phyloP scores from a whole-genome alignment of 2,888 invertebrate species.

The Acronicta aceris region DNA sequence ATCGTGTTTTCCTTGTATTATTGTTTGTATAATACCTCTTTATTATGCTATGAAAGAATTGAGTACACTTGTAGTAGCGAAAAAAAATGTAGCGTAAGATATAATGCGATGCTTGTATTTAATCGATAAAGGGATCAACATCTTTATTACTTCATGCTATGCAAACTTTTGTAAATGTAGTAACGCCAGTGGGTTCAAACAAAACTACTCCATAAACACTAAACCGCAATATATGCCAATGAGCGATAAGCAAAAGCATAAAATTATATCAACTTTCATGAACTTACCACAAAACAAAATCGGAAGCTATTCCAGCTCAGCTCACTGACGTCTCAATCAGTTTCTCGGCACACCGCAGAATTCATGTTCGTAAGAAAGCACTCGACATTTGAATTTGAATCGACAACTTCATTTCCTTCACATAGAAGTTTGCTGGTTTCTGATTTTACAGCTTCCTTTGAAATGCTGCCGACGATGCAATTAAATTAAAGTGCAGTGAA shows the following conservation, averaged over 20 bases:
- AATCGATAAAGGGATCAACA: conserved; percentile 17
- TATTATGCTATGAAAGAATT: conserved; percentile 32
- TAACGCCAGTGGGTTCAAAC: background rate
- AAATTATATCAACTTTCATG: conserved; percentile 8
- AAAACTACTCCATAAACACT: background rate
- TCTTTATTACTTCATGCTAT: conserved; percentile 10
- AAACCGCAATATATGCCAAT: conserved; percentile 12
- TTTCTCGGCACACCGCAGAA: conserved; percentile 34
- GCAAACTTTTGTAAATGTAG: too few relatives aligned
- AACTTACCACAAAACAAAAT: conserved; percentile 27
- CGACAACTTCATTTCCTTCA: conserved; percentile 3
- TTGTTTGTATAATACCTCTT: conserved; percentile 46
- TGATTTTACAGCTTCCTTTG: conserved; percentile 7
- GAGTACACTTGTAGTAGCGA: conserved; percentile 34
- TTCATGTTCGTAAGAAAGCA: conserved; percentile 1
- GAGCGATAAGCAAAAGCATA: conserved; percentile 4
- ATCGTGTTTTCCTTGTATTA: conserved; percentile 66
- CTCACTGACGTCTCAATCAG: conserved; percentile 31
- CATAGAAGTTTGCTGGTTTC: background rate
- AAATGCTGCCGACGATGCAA: conserved; percentile 1
- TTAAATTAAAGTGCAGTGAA: conserved; percentile 6
- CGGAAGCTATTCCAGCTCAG: conserved; percentile 20
- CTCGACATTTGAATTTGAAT: conserved; percentile 21
- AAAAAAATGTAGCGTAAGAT: conserved; percentile 9
- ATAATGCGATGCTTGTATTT: conserved; percentile 26